Conservation (phyloP, 1,140 invertebrate genomes). For the Hyles vespertilio region DNA sequence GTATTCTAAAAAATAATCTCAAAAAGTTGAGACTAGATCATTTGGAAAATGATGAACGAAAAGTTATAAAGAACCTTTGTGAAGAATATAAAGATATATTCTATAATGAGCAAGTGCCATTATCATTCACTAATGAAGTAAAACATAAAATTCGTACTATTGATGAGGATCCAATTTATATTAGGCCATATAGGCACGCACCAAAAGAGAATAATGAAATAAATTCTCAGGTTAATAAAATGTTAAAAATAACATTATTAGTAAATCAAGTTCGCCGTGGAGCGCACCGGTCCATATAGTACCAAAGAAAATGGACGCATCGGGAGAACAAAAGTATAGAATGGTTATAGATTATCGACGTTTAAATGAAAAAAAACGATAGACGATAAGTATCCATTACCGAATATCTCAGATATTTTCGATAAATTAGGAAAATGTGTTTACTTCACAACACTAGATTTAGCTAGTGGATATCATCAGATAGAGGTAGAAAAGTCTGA, state of each 20-base stretch:
- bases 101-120: constrained; percentile 26
- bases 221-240: constrained; percentile 8
- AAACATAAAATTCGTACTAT: constrained; percentile 9
- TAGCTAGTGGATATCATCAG: constrained; percentile 14
- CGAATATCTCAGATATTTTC: constrained; percentile 12
- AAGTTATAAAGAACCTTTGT: constrained; percentile 24
- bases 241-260: constrained; percentile 7
- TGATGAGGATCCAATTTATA: constrained; percentile 13
- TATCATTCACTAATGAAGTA: constrained; percentile 21
- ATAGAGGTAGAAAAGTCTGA: constrained; percentile 2
- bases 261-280: constrained; percentile 9
- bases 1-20: constrained; percentile 19
- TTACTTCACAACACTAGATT: constrained; percentile 7
- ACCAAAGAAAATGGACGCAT: constrained; percentile 14
- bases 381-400: constrained; percentile 14
- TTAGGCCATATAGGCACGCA: constrained; percentile 9
- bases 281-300: constrained; percentile 14
- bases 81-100: constrained; percentile 34
- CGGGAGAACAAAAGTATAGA: constrained; percentile 8
- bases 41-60: constrained; percentile 24
- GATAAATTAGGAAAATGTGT: constrained; percentile 5
- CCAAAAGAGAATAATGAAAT: constrained; percentile 3
- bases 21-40: constrained; percentile 27
- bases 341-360: constrained; percentile 12
- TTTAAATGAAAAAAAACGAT: constrained; percentile 11